Evolutionary conservation across 2,888 invertebrate genomes (phyloP).

Genomic region (Ophraella communa): DNA sequence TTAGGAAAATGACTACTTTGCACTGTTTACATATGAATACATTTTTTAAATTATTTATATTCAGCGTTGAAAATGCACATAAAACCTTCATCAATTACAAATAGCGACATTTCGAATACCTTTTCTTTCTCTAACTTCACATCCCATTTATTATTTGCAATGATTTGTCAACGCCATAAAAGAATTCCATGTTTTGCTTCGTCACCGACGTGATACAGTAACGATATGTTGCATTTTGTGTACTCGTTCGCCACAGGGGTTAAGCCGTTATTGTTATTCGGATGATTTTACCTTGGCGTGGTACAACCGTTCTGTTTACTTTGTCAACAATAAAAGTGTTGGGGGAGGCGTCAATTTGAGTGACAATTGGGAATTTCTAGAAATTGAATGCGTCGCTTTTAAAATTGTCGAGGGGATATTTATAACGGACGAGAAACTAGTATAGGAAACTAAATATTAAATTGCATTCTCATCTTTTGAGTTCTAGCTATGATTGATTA

Average conservation of each 20-base stretch:
- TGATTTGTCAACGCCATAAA: constrained; percentile 58
- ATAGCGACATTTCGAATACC: not conserved
- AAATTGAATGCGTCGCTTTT: not conserved
- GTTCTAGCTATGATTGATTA: too few species aligned
- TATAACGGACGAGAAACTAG: too few species aligned
- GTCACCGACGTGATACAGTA: constrained; percentile 16
- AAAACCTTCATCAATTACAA: not conserved
- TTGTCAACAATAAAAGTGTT: constrained; percentile 15
- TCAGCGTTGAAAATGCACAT: not conserved
- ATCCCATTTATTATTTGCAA: constrained; percentile 43
- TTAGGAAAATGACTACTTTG: too few species aligned
- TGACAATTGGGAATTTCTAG: not conserved
- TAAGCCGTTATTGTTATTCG: not conserved
- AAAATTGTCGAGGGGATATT: too few species aligned
- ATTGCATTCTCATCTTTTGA: too few species aligned
- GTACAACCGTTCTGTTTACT: constrained; percentile 2
- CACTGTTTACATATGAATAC: too few species aligned
- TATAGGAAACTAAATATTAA: too few species aligned
- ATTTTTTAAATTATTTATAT: too few species aligned
- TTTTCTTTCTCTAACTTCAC: not conserved
- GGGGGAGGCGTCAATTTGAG: not conserved
- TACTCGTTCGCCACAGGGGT: not conserved
- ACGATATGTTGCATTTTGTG: not conserved
- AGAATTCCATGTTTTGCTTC: constrained; percentile 53
- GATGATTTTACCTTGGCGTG: not conserved